A percentile compares a stretch with the other conserved stretches of the same genome.
Evolutionary conservation across 2,888 invertebrate genomes (phyloP).

Genomic region (Petrolisthes manimaculis): DNA sequence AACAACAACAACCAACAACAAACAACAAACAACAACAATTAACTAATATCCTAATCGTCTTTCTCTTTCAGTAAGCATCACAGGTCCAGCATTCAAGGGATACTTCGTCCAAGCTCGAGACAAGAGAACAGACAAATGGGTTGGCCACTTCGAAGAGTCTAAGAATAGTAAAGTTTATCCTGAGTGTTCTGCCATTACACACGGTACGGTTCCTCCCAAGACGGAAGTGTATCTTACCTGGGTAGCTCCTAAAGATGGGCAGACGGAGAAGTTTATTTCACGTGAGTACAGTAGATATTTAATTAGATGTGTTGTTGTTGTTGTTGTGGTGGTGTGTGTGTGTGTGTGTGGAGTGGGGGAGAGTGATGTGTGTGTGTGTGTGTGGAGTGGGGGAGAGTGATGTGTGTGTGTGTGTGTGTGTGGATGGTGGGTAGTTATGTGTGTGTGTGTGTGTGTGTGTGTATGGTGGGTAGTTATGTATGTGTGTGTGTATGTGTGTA

Average conservation of each 20-base stretch:
- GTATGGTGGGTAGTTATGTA: no score
- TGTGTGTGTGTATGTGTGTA: no score
- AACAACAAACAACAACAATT: background rate
- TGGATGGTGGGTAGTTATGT: no score
- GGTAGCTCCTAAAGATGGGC: conserved; percentile 78
- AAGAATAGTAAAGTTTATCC: conserved; percentile 82
- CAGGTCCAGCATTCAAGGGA: conserved; percentile 79
- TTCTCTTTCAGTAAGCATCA: conserved; percentile 74
- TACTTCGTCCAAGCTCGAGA: conserved; percentile 87
- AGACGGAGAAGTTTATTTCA: conserved; percentile 78
- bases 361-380: no score
- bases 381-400: no score
- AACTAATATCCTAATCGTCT: background rate
- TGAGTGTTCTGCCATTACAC: conserved; percentile 84
- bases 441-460: no score
- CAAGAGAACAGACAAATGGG: conserved; percentile 79
- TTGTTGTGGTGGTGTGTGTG: no score
- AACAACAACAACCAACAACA: background rate
- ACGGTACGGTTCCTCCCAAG: conserved; percentile 82
- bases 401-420: no score
- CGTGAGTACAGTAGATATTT: no score
- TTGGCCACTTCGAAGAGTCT: conserved; percentile 81
- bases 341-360: no score
- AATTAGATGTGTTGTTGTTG: no score
- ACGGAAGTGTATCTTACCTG: conserved; percentile 80